These are phyloP conservation scores for Harpegnathos saltator DNA, from an alignment of 1,140 invertebrate genomes.

Conservation along the genomic window DNA sequence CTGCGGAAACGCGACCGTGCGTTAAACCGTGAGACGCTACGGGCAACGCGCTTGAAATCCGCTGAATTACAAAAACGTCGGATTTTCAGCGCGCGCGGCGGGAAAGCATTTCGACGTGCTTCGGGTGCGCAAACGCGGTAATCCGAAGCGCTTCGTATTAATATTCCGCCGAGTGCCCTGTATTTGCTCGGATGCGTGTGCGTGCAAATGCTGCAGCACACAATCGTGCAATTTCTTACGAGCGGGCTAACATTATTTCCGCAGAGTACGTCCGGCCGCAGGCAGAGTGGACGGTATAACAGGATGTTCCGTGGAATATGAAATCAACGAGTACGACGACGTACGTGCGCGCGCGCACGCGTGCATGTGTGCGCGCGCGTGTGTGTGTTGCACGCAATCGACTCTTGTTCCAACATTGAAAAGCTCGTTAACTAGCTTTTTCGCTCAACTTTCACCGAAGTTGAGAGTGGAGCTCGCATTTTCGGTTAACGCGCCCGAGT, in stretches of 20 bases:
- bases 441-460: not conserved
- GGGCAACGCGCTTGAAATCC: not conserved
- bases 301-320: not conserved
- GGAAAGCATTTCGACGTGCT: not conserved
- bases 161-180: not conserved
- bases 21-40: too few species aligned
- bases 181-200: not conserved
- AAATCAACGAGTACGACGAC: too few species aligned
- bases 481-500: not conserved
- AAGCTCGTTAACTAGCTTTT: not conserved
- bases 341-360: too few species aligned
- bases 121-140: not conserved
- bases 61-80: not conserved
- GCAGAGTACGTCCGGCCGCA: not conserved
- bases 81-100: not conserved
- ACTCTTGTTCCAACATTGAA: slow-evolving; percentile 23
- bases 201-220: not conserved
- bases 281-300: not conserved
- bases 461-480: not conserved
- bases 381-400: not conserved
- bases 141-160: slow-evolving; percentile 12
- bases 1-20: too few species aligned
- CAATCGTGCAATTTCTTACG: not conserved
- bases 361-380: too few species aligned
- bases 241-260: slow-evolving; percentile 21